Percentiles rank a stretch among this genome's conserved stretches.
phyloP scores from a whole-genome alignment of 2,888 invertebrate species.

The Anthoptus insignis region DNA sequence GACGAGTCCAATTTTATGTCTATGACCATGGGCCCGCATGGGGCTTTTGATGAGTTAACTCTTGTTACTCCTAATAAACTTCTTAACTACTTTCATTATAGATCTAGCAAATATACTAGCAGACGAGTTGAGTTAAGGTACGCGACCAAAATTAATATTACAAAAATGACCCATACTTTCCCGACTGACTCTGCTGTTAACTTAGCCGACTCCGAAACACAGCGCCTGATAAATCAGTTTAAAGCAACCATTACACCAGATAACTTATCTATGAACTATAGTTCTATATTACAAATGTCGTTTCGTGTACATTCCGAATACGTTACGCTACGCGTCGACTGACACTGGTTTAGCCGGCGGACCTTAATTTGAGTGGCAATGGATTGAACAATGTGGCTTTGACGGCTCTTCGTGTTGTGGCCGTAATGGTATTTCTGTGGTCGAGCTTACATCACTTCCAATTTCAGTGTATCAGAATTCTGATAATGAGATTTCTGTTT shows the following conservation, averaged over 20 bases:
- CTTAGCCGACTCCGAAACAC: no score
- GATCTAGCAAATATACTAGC: no score
- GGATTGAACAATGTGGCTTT: constrained; percentile 36
- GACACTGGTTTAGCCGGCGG: constrained; percentile 28
- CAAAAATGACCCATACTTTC: no score
- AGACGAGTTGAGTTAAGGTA: no score
- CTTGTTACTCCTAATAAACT: no score
- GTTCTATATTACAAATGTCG: constrained; percentile 22
- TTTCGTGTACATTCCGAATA: constrained; percentile 41
- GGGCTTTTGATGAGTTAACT: no score
- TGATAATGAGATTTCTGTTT: constrained; percentile 30
- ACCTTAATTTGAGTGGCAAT: constrained; percentile 39
- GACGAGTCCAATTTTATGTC: no score
- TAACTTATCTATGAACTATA: constrained; percentile 12
- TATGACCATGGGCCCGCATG: no score
- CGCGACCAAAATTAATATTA: no score
- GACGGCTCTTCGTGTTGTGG: constrained; percentile 32
- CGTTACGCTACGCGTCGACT: constrained; percentile 37
- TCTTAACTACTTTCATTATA: no score
- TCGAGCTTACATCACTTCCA: constrained; percentile 24
- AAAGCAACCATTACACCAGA: not conserved
- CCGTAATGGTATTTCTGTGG: constrained; percentile 28
- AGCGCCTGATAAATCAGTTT: no score
- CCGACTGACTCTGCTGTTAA: no score
- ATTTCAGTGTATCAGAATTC: constrained; percentile 21